These are phyloP conservation scores for Medauroidea extradentata DNA, from an alignment of 1,140 invertebrate genomes.

Conservation along the genomic window DNA sequence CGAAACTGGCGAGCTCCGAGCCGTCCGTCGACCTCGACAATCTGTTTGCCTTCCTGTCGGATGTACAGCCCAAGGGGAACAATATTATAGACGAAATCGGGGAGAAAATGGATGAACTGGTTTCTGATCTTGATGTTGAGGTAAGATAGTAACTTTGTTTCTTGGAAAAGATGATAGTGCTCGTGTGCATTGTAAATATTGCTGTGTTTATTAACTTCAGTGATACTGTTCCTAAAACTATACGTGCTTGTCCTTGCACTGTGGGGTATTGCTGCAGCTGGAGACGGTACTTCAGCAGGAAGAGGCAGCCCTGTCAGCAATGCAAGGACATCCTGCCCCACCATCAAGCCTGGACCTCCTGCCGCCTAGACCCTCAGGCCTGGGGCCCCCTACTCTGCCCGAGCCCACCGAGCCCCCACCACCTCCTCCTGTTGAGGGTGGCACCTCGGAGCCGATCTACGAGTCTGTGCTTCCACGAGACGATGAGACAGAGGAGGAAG, in stretches of 20 bases:
- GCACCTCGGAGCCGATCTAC: conserved; percentile 71
- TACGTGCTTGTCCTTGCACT: too few relatives aligned
- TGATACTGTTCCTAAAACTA: too few relatives aligned
- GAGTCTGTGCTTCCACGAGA: conserved; percentile 72
- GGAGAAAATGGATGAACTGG: conserved; percentile 75
- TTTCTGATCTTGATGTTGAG: conserved; percentile 71
- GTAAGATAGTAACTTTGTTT: too few relatives aligned
- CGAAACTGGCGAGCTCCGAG: conserved; percentile 44
- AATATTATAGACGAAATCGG: conserved; percentile 80
- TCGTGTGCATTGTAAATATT: too few relatives aligned
- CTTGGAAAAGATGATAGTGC: too few relatives aligned
- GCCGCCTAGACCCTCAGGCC: conserved; percentile 14
- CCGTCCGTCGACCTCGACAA: conserved; percentile 84
- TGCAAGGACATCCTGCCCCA: conserved; percentile 9
- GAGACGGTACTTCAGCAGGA: conserved; percentile 60
- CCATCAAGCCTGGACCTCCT: conserved; percentile 21
- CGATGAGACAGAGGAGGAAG: conserved; percentile 45
- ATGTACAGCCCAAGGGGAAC: conserved; percentile 59
- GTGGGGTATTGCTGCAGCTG: conserved; percentile 32
- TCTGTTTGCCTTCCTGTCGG: conserved; percentile 87
- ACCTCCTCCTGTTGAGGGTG: conserved; percentile 50
- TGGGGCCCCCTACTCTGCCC: conserved; percentile 57
- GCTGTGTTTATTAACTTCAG: too few relatives aligned
- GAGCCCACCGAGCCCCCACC: conserved; percentile 71
- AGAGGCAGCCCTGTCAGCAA: conserved; percentile 27